Conservation (phyloP, 2,888 invertebrate genomes). For the Petrophora chlorosata region DNA sequence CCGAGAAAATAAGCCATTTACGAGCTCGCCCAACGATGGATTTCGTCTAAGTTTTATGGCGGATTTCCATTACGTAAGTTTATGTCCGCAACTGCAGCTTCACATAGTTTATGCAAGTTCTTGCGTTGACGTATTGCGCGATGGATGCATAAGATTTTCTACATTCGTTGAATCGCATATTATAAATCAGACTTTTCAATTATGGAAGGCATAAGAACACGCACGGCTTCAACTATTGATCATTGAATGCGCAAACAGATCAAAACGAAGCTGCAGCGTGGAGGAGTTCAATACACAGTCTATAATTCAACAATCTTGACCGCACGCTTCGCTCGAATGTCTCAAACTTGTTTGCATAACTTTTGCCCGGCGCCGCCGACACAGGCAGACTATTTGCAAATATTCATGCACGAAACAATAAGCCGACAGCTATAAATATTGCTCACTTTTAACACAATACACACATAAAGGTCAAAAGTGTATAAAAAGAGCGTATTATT, state of each 20-base stretch:
- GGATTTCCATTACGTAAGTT: conserved; percentile 37
- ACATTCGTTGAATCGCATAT: not conserved
- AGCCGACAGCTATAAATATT: conserved; percentile 33
- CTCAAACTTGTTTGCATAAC: conserved; percentile 39
- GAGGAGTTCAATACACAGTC: conserved; percentile 28
- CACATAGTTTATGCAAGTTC: conserved; percentile 12
- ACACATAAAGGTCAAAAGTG: conserved; percentile 37
- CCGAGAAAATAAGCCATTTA: conserved; percentile 35
- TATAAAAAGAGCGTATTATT: conserved; percentile 37
- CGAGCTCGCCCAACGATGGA: conserved; percentile 32
- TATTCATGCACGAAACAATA: conserved; percentile 33
- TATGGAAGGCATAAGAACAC: conserved; percentile 1
- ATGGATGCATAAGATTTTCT: not conserved
- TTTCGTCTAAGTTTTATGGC: conserved; percentile 37
- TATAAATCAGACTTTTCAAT: conserved; percentile 8
- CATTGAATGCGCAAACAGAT: conserved; percentile 28
- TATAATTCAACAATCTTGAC: conserved; percentile 36
- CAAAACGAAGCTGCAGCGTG: conserved; percentile 27
- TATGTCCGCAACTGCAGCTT: conserved; percentile 15
- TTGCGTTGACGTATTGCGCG: conserved; percentile 3
- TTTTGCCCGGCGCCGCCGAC: conserved; percentile 26
- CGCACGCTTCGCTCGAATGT: conserved; percentile 31
- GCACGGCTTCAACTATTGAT: conserved; percentile 18
- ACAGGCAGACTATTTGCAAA: conserved; percentile 29
- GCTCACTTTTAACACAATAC: conserved; percentile 31